These are phyloP conservation scores for Eupithecia dodoneata DNA, from an alignment of 2,888 invertebrate genomes.

Conservation along the genomic window DNA sequence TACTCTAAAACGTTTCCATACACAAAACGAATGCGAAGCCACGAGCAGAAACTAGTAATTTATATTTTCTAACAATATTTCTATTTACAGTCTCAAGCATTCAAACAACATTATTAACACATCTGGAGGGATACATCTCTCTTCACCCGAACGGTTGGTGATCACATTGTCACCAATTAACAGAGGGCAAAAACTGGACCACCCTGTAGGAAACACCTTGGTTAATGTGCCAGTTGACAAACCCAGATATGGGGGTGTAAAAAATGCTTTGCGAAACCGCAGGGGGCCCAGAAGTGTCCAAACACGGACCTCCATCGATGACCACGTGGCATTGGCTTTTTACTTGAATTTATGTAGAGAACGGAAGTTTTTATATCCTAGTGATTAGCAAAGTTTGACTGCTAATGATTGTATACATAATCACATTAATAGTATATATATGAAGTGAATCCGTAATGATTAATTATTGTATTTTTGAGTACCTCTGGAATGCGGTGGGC, in stretches of 20 bases:
- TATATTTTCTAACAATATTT: conserved; percentile 21
- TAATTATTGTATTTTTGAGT: too few relatives aligned
- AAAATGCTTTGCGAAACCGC: conserved; percentile 69
- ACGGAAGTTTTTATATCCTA: not conserved
- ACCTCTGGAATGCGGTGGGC: too few relatives aligned
- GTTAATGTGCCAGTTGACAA: conserved; percentile 81
- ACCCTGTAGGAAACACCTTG: conserved; percentile 77
- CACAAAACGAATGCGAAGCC: too few relatives aligned
- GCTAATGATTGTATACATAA: not conserved
- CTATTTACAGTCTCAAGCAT: conserved; percentile 29
- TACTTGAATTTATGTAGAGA: conserved; percentile 2
- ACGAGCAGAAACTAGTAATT: not conserved
- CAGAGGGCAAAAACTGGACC: conserved; percentile 73
- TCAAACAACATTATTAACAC: conserved; percentile 56
- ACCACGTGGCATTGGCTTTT: conserved; percentile 54
- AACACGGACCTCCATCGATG: conserved; percentile 70
- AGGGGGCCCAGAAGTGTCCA: conserved; percentile 76
- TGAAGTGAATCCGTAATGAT: too few relatives aligned
- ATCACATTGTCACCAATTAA: conserved; percentile 83
- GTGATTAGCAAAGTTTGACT: not conserved
- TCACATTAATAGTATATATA: too few relatives aligned
- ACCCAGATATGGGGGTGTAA: conserved; percentile 66
- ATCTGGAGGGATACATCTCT: conserved; percentile 80
- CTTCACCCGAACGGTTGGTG: conserved; percentile 72
- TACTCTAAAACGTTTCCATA: too few relatives aligned